Base-by-base conservation (phyloP, 2,888 invertebrate genomes). In the Temnothorax rugatulus region DNA sequence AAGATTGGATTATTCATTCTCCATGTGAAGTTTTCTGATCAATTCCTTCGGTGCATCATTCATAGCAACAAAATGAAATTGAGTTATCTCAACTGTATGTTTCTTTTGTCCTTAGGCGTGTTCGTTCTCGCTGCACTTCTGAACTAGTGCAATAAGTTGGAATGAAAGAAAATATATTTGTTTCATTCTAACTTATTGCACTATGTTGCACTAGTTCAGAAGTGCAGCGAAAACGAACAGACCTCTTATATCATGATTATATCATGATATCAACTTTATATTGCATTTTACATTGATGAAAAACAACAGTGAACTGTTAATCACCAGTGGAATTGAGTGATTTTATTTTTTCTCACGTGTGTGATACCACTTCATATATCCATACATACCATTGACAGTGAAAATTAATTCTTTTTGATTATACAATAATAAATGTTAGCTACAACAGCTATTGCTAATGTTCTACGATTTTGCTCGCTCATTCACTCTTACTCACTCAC, bases 401-500 rank as follows among this genome's bases (percentile, higher is more conserved):
- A 68, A 66, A 77, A 54, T 66, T 52, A 66, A 8, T 66, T 66
- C 3, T 8, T 52, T 52, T 76, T 50, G 5, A 66, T 41, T 25
- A 76, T 25, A 25, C 52, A 1, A 18, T 41, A 64, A 25, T 64
- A 25, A n/a, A 64, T 63, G 15, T 75, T 63, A 38, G 41, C 21
- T 61, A 61, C 18, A 34, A 61, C 18, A 15, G 38, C 25, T 66
- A 63, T n/a, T 47, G 41, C 1, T 54, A 68, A 66, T 54, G 25
- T 68, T 29, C 15, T 54, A 66, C 64, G 25, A 52, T n/a, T 54
- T 61, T 61, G 11, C 8, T 57, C 13, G 18, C 38, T 25, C 15
- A 25, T 50, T 64, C 41, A 5, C 29, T 4, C 9, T 38, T 11
- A 9, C 11, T 54, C 44, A 52, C 21, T 38, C 34, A 47, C n/a